Percentiles rank a stretch among this genome's conserved stretches.
phyloP scores from a whole-genome alignment of 64 coral and sea anemone species.

The Anthopleura sola region DNA sequence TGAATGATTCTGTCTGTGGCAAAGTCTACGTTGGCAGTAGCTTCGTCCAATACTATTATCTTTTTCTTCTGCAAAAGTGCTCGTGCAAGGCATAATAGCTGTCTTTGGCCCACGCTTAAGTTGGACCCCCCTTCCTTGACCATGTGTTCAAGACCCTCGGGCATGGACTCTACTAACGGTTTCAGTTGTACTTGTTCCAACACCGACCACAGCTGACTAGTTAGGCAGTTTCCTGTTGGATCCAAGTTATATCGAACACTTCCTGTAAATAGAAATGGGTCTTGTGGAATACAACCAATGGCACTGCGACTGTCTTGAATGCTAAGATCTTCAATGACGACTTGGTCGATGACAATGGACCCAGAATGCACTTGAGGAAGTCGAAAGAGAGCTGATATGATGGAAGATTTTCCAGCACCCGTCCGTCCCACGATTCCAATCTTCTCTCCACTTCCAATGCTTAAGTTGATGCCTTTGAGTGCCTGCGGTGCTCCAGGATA shows the following conservation, averaged over 20 bases:
- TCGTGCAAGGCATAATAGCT: slow-evolving; percentile 12
- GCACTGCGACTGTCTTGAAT: background rate
- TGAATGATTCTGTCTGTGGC: slow-evolving; percentile 4
- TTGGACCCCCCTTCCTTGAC: background rate
- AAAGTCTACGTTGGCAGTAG: slow-evolving; percentile 11
- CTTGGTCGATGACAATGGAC: background rate
- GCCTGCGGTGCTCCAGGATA: background rate
- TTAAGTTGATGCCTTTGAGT: background rate
- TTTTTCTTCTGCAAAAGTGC: slow-evolving; percentile 4
- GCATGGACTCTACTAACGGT: background rate
- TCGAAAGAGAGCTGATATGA: slow-evolving; percentile 4
- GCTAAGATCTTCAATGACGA: background rate
- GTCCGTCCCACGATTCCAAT: slow-evolving; percentile 27
- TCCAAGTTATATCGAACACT: slow-evolving; percentile 1
- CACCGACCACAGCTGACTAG: background rate
- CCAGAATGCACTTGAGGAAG: slow-evolving; percentile 11
- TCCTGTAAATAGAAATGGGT: slow-evolving; percentile 10
- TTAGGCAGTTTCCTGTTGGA: background rate
- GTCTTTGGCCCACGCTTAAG: slow-evolving; percentile 28
- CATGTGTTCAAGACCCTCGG: background rate
- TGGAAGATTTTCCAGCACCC: slow-evolving; percentile 16
- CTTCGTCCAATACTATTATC: slow-evolving; percentile 20
- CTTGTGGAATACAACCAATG: slow-evolving; percentile 7
- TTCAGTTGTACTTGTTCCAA: slow-evolving; percentile 16
- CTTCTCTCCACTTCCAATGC: background rate